These are phyloP conservation scores for Pemphigus obesinymphae DNA, from an alignment of 1,140 invertebrate genomes.

Conservation along the genomic window DNA sequence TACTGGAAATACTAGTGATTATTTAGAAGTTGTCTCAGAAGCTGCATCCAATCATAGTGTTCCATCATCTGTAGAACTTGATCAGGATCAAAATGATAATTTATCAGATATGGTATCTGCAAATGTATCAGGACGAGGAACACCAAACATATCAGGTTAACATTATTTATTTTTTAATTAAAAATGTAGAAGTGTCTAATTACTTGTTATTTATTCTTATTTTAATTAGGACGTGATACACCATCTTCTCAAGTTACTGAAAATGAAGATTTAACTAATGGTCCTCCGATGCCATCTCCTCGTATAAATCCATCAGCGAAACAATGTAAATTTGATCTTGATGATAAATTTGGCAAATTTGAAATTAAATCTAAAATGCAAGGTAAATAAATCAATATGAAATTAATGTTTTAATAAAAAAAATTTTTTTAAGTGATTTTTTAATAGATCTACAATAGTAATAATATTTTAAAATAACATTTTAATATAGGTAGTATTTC, in stretches of 20 bases:
- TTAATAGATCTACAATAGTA: background rate
- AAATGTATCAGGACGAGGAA: conserved; percentile 81
- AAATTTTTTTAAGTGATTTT: background rate
- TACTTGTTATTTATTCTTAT: background rate
- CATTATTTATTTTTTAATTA: background rate
- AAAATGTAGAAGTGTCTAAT: too few relatives aligned
- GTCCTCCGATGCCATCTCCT: conserved; percentile 45
- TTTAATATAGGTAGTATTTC: too few relatives aligned
- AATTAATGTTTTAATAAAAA: too few relatives aligned
- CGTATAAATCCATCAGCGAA: conserved; percentile 64
- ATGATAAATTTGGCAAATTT: conserved; percentile 98
- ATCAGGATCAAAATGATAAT: conserved; percentile 85
- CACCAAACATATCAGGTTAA: conserved; percentile 85
- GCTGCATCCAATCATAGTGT: conserved; percentile 91
- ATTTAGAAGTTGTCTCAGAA: conserved; percentile 89
- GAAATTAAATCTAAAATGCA: conserved; percentile 66
- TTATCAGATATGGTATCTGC: conserved; percentile 90
- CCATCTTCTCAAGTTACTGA: conserved; percentile 87
- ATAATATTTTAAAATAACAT: background rate
- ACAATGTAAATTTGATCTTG: conserved; percentile 83
- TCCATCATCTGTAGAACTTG: conserved; percentile 80
- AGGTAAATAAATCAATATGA: conserved; percentile 19
- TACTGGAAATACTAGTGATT: conserved; percentile 80
- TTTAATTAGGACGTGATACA: conserved; percentile 75
- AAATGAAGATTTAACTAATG: conserved; percentile 56